Evolutionary conservation across 2,888 invertebrate genomes (phyloP).

Genomic region (Lasioglossum vierecki): DNA sequence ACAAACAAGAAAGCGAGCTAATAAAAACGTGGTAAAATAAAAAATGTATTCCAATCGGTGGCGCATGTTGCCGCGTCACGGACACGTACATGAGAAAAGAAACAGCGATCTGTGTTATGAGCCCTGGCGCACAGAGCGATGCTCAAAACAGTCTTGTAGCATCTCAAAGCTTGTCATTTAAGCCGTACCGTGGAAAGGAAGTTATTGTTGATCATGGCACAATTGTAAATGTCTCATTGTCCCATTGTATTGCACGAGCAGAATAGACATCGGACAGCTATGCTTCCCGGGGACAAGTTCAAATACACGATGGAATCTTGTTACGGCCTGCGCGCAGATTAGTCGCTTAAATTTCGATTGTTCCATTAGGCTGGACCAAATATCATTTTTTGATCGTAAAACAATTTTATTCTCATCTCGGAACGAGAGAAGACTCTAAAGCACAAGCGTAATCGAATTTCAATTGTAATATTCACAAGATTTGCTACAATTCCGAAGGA

Average conservation of each 20-base stretch:
- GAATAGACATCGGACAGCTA: constrained; percentile 39
- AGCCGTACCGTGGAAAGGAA: constrained; percentile 47
- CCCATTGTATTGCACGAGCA: constrained; percentile 46
- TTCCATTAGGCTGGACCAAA: neutral
- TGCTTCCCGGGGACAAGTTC: constrained; percentile 45
- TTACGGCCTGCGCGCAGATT: neutral
- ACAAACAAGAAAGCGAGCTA: too few species aligned
- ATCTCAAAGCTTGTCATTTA: constrained; percentile 48
- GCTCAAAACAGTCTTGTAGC: constrained; percentile 38
- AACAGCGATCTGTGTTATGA: neutral
- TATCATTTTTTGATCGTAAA: neutral
- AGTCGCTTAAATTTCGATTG: neutral
- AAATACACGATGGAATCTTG: neutral
- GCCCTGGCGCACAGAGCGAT: constrained; percentile 12
- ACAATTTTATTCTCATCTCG: neutral
- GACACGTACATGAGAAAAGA: neutral
- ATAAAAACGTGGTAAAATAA: too few species aligned
- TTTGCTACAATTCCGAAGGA: neutral
- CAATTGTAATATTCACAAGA: neutral
- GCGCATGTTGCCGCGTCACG: neutral
- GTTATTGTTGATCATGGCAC: constrained; percentile 59
- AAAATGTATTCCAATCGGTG: neutral
- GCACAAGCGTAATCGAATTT: neutral
- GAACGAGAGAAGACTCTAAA: neutral
- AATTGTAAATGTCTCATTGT: constrained; percentile 65